These are phyloP conservation scores for Chaetops frenatus DNA, from an alignment of 2,113 vertebrate genomes.

Conservation along the genomic window DNA sequence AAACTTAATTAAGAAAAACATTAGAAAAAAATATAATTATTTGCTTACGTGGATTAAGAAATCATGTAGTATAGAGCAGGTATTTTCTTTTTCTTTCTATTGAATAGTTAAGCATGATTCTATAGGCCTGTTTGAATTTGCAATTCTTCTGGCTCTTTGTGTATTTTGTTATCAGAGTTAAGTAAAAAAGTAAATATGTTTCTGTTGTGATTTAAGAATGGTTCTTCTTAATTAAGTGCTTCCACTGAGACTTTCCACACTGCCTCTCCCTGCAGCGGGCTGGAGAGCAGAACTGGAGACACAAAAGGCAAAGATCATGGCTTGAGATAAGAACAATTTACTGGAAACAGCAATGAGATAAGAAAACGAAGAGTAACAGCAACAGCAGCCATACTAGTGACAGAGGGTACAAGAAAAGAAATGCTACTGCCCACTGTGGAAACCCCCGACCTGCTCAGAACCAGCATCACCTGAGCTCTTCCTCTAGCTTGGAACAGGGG, in stretches of 20 bases:
- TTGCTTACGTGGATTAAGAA: not conserved
- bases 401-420: not conserved
- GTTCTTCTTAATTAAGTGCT: not conserved
- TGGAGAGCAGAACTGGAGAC: not conserved
- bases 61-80: not conserved
- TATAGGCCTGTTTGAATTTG: not conserved
- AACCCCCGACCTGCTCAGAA: accelerated
- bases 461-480: not conserved
- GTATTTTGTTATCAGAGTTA: not conserved
- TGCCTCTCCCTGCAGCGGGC: not conserved
- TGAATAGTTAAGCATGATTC: not conserved
- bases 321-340: not conserved
- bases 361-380: not conserved
- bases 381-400: not conserved
- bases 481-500: no score
- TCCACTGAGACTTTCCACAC: not conserved
- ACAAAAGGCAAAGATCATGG: not conserved
- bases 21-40: not conserved
- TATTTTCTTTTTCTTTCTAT: not conserved
- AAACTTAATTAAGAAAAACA: not conserved
- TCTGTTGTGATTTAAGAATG: not conserved
- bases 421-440: accelerated
- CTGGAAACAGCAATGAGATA: not conserved
- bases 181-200: not conserved
- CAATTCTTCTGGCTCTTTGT: not conserved